A percentile compares a stretch with the other conserved stretches of the same genome.
Conservation (phyloP, 1,140 invertebrate genomes). For the Brachionus rotundiformis region DNA sequence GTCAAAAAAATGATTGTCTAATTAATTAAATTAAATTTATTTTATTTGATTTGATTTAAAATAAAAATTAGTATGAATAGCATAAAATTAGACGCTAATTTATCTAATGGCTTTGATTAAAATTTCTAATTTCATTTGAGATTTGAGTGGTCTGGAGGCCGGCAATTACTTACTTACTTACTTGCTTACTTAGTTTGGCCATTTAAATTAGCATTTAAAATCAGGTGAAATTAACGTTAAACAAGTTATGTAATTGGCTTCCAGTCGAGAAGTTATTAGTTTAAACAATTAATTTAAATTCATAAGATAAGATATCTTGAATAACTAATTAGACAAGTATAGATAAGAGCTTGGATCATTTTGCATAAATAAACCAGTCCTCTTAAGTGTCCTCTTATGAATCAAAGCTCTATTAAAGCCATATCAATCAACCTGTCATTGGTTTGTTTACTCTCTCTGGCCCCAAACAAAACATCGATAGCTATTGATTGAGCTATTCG, state of each 20-base stretch:
- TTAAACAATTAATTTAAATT: conserved; percentile 19
- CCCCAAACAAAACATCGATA: conserved; percentile 9
- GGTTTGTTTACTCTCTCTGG: background rate
- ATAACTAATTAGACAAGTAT: conserved; percentile 9
- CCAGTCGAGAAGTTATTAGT: background rate
- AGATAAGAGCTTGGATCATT: background rate
- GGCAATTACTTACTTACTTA: background rate
- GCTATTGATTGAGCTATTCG: conserved; percentile 9
- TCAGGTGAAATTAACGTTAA: background rate
- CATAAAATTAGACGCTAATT: background rate
- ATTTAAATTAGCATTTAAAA: conserved; percentile 3
- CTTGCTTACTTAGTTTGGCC: too few relatives aligned
- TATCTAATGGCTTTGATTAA: background rate
- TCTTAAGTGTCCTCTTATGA: background rate
- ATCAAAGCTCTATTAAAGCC: background rate
- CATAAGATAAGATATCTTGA: conserved; percentile 6
- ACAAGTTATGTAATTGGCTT: background rate
- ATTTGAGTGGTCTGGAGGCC: background rate
- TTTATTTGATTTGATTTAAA: background rate
- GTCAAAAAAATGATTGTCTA: background rate
- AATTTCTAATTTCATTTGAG: background rate
- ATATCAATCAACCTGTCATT: conserved; percentile 13
- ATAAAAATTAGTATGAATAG: background rate
- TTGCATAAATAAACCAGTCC: conserved; percentile 1
- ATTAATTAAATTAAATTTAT: background rate